These are phyloP conservation scores for Acipenser oxyrinchus DNA, from an alignment of 2,797 vertebrate genomes.

Conservation along the genomic window DNA sequence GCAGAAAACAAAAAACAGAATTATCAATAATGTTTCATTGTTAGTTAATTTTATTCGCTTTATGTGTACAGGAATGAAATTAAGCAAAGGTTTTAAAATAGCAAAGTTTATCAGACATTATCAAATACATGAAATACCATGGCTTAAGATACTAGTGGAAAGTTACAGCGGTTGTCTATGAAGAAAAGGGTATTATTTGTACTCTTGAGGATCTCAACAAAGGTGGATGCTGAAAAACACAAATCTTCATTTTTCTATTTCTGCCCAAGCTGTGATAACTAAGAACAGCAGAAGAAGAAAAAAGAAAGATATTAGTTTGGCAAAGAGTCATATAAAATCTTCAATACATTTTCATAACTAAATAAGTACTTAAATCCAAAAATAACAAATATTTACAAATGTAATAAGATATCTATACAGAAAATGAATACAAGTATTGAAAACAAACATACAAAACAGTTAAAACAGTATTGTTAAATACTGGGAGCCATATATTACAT, in stretches of 20 bases:
- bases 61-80: conserved; percentile 28
- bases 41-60: neutral
- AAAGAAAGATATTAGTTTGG: conserved; percentile 3
- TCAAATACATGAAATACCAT: conserved; percentile 42
- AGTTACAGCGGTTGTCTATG: conserved; percentile 14
- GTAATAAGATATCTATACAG: too few relatives aligned
- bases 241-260: conserved; percentile 55
- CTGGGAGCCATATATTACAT: too few relatives aligned
- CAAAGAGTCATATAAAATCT: too few relatives aligned
- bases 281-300: conserved; percentile 36
- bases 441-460: conserved; percentile 27
- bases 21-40: too few relatives aligned
- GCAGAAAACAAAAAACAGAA: too few relatives aligned
- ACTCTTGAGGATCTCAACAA: conserved; percentile 12
- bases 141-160: conserved; percentile 20
- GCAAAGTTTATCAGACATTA: conserved; percentile 38
- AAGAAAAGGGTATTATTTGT: conserved; percentile 19
- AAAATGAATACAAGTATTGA: too few relatives aligned
- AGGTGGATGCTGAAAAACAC: conserved; percentile 11
- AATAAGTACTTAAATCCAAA: too few relatives aligned
- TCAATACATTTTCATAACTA: too few relatives aligned
- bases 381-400: too few relatives aligned
- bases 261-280: conserved; percentile 89
- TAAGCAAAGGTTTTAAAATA: conserved; percentile 28
- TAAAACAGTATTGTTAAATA: conserved; percentile 8